phyloP scores from a whole-genome alignment of 2,113 vertebrate species.

The Cinclus mexicanus region DNA sequence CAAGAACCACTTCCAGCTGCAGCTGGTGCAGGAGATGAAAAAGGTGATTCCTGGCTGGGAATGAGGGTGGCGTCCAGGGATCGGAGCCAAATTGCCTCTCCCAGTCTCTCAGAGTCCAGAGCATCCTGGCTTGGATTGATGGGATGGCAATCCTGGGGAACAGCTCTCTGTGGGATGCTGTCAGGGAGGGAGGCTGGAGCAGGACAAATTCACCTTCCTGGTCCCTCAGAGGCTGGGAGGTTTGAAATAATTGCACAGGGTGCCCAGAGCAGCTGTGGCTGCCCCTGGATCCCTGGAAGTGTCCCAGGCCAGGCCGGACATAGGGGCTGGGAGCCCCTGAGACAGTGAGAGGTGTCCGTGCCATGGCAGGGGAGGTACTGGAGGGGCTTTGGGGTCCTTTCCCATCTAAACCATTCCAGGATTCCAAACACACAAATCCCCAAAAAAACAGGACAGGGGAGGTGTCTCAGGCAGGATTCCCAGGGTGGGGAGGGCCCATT shows the following conservation, averaged over 20 bases:
- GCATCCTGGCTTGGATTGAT: background rate
- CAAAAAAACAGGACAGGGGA: background rate
- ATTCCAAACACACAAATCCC: background rate
- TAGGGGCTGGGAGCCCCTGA: background rate
- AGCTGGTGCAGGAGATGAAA: conserved; percentile 84
- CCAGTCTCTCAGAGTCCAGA: too few species aligned
- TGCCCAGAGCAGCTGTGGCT: background rate
- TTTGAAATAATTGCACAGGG: background rate
- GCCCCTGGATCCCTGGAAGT: background rate
- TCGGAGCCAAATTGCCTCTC: too few species aligned
- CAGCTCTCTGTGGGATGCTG: background rate
- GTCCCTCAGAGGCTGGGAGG: background rate
- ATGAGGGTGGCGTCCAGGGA: background rate
- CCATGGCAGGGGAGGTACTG: background rate
- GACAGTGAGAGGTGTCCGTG: background rate
- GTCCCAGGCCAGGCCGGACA: background rate
- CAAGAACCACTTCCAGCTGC: conserved; percentile 82
- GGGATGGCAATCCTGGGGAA: background rate
- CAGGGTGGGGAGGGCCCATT: rapidly evolving
- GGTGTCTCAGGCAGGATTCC: background rate
- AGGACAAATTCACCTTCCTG: background rate
- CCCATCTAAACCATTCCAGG: rapidly evolving
- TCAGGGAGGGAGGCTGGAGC: rapidly evolving
- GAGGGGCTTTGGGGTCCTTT: rapidly evolving
- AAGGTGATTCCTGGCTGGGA: conserved; percentile 75